Percentiles rank a stretch among this genome's conserved stretches.
phyloP scores from a whole-genome alignment of 2,888 invertebrate species.

The Nemotelus nigrinus region DNA sequence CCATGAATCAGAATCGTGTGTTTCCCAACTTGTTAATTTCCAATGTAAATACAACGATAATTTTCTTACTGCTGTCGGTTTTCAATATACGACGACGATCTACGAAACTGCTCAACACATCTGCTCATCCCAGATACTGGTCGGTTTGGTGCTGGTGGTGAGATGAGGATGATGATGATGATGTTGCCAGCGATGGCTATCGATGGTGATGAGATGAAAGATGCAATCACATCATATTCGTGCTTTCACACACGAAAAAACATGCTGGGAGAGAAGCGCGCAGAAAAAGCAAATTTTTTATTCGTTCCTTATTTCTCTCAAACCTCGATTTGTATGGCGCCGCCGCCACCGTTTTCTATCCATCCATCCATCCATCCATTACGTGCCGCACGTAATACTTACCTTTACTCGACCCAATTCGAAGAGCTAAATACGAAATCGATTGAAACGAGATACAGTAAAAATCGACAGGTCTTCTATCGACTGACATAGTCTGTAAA shows the following conservation, averaged over 20 bases:
- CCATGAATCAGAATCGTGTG: constrained; percentile 32
- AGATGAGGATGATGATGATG: neutral
- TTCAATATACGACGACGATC: neutral
- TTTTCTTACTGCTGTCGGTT: neutral
- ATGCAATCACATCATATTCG: constrained; percentile 8
- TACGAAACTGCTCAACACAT: neutral
- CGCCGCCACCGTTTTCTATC: neutral
- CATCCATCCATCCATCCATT: neutral
- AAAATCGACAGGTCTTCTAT: constrained; percentile 7
- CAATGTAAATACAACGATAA: constrained; percentile 33
- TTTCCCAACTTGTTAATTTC: constrained; percentile 41
- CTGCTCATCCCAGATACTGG: neutral
- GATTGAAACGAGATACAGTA: constrained; percentile 32
- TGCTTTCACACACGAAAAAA: constrained; percentile 29
- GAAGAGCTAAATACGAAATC: constrained; percentile 29
- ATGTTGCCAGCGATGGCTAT: neutral
- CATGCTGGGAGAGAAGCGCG: neutral
- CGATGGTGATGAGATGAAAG: constrained; percentile 14
- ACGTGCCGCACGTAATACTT: constrained; percentile 38
- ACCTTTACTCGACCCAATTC: constrained; percentile 38
- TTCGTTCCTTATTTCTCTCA: neutral
- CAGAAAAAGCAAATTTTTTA: constrained; percentile 20
- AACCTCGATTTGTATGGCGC: constrained; percentile 31
- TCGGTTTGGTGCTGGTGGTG: neutral
- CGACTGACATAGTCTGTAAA: constrained; percentile 7